Conservation (phyloP, 2,888 invertebrate genomes). For the Lasioglossum lativentre region DNA sequence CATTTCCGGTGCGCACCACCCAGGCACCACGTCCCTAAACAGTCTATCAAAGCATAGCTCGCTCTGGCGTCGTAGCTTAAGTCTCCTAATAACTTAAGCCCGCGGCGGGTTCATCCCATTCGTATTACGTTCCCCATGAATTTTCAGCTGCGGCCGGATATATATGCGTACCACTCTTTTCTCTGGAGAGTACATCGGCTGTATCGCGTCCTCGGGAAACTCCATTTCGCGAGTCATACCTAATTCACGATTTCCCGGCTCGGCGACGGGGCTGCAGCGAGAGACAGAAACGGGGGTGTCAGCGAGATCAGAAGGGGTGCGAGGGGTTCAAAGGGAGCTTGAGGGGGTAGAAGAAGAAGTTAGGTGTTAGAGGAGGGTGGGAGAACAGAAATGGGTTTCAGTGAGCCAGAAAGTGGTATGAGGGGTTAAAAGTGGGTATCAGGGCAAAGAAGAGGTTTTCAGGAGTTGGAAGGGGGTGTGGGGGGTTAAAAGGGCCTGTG, state of each 20-base stretch:
- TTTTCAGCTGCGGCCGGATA: conserved; percentile 9
- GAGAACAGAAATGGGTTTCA: not conserved
- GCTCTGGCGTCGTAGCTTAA: not conserved
- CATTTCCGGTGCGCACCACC: not conserved
- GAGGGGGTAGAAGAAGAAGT: not conserved
- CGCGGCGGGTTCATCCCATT: not conserved
- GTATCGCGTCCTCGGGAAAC: conserved; percentile 40
- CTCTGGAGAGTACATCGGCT: conserved; percentile 7
- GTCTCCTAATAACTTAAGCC: conserved; percentile 12
- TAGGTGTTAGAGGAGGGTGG: not conserved
- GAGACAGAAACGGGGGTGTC: not conserved
- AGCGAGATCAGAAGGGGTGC: not conserved
- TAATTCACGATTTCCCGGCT: conserved; percentile 44
- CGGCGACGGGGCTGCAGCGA: not conserved
- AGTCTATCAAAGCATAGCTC: conserved; percentile 4
- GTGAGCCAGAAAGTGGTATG: not conserved
- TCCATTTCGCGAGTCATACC: conserved; percentile 53
- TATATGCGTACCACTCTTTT: not conserved
- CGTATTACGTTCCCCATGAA: conserved; percentile 23
- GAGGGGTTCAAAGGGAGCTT: not conserved
- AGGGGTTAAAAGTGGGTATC: not conserved
- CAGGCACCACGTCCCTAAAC: not conserved
- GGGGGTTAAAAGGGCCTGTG: not conserved
- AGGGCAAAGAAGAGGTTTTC: not conserved
- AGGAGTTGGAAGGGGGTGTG: not conserved